Base-by-base conservation (phyloP, 2,113 vertebrate genomes). In the Crotalus tigris region DNA sequence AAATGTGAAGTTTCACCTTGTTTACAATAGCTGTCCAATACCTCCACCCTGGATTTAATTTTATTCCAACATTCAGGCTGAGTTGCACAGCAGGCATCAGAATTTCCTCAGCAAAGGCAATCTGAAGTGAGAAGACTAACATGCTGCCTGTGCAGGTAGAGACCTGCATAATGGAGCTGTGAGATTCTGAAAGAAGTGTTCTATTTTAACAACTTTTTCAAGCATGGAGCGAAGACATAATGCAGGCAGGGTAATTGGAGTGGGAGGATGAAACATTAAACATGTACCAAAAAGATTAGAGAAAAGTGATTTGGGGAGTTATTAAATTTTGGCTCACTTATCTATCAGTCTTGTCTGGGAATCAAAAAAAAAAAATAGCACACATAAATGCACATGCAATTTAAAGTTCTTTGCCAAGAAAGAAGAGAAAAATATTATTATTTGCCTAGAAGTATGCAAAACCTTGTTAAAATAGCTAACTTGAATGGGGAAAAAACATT, bases 121-220 rank as follows among this genome's bases (percentile, higher is more conserved):
- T 99, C 98, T 97, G 98, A 99, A 98, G 99, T 99, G 99, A 98
- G 98, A 99, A 99, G 98, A 98, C 97, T 98, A 97, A 96, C 98
- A 96, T 97, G 97, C 98, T 98, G 98, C 97, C 98, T 96, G 97
- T 98, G 96, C 98, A 99, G 98, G 99, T 99, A 98, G 97, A 98
- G 98, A 98, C 99, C 99, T 99, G 99, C 98, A 99, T 98, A 98
- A 98, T 98, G 96, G 98, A 98, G 97, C 95, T 94, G 93, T 95
- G 97, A 96, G 95, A 87, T 97, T 97, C 97, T 93, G 97, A 96
- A 95, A 97, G 96, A 97, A 96, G 97, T 95, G 98, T 97, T 98
- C 98, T 97, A 96, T 98, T 98, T 98, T 99, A 98, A 99, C 99
- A 99, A 97, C 98, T 99, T 98, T 98, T 11, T 96, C 88, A 85